Evolutionary conservation across 2,797 vertebrate genomes (phyloP).

Genomic region (Hippocampus kuda): DNA sequence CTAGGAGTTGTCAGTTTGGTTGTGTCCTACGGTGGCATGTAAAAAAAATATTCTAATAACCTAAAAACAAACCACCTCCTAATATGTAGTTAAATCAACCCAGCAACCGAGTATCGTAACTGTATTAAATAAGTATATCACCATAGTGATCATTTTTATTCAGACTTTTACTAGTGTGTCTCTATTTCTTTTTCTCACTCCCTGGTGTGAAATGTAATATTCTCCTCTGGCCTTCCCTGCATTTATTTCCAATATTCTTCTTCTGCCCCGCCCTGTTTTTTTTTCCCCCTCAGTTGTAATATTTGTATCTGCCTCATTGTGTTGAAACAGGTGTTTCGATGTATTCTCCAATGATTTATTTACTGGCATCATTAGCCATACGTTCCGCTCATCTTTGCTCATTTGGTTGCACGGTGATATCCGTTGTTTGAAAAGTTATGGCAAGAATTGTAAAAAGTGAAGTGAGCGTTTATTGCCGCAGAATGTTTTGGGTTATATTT

Average conservation of each 20-base stretch:
- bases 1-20: not conserved
- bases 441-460: conserved; percentile 27
- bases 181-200: not conserved
- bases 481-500: conserved; percentile 23
- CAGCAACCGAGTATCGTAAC: not conserved
- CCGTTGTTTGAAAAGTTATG: conserved; percentile 43
- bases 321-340: conserved; percentile 51
- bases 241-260: not conserved
- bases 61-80: not conserved
- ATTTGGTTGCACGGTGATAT: conserved; percentile 43
- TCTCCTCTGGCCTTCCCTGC: not conserved
- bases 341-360: conserved; percentile 55
- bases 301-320: conserved; percentile 17
- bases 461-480: conserved; percentile 29
- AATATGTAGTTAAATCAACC: not conserved
- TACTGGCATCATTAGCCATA: conserved; percentile 58
- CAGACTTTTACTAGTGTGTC: not conserved
- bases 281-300: not conserved
- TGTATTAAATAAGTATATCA: conserved; percentile 2
- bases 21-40: not conserved
- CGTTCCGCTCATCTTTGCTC: conserved; percentile 36
- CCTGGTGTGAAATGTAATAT: not conserved
- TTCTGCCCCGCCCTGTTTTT: not conserved
- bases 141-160: not conserved
- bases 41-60: not conserved